These are phyloP conservation scores for Prionailurus viverrinus DNA, from an alignment of 2,113 vertebrate species.

Conservation along the genomic window DNA sequence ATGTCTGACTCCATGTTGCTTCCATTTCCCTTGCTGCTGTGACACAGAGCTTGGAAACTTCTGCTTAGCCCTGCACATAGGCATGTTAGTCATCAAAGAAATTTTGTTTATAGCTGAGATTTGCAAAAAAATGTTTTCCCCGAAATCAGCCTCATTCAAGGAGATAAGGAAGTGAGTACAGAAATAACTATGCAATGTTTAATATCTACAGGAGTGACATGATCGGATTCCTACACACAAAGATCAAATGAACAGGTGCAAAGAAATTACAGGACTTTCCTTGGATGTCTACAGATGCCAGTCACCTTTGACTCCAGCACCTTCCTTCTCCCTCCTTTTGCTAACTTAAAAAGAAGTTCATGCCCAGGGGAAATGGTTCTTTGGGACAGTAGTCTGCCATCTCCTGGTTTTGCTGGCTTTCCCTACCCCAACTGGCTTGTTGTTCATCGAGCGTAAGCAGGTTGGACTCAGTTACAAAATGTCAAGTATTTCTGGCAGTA, in stretches of 20 bases:
- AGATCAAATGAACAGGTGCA: neutral
- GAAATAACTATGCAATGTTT: neutral
- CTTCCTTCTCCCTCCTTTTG: neutral
- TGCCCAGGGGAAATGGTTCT: neutral
- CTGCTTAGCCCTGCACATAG: neutral
- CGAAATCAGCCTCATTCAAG: neutral
- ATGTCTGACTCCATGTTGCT: neutral
- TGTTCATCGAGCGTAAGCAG: neutral
- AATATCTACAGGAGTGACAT: neutral
- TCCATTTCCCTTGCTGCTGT: neutral
- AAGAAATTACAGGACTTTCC: neutral
- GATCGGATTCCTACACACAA: neutral
- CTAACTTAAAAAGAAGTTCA: neutral
- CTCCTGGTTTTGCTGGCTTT: neutral
- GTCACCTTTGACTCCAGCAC: neutral
- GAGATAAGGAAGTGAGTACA: neutral
- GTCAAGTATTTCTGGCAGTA: neutral
- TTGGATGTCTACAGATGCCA: neutral
- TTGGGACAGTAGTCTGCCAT: neutral
- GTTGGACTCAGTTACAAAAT: neutral
- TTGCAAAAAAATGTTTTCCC: neutral
- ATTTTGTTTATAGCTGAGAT: neutral
- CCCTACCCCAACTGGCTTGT: neutral
- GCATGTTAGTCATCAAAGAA: neutral
- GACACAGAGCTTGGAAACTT: neutral